Evolutionary conservation across 2,113 vertebrate genomes (phyloP).

Genomic region (Puntigrus tetrazona): DNA sequence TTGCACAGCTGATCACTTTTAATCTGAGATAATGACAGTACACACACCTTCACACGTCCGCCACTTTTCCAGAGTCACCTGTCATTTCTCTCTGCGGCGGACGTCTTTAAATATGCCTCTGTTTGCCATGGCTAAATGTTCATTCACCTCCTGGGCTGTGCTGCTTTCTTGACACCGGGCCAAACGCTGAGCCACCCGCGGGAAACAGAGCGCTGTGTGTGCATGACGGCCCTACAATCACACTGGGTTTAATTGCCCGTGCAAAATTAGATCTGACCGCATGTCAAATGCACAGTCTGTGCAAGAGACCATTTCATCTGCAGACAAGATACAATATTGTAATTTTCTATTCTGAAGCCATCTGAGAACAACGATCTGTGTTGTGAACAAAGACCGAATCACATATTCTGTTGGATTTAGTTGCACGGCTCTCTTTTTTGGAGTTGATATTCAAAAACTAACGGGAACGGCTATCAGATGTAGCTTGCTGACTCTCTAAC

Average conservation of each 20-base stretch:
- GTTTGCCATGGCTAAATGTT: constrained; percentile 44
- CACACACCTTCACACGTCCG: constrained; percentile 35
- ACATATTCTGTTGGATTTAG: neutral
- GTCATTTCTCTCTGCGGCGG: constrained; percentile 47
- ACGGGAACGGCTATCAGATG: neutral
- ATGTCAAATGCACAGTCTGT: constrained; percentile 14
- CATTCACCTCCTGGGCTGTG: constrained; percentile 21
- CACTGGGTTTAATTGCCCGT: constrained; percentile 40
- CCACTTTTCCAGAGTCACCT: constrained; percentile 49
- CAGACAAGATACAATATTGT: neutral
- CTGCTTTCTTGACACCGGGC: constrained; percentile 3
- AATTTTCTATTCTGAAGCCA: constrained; percentile 10
- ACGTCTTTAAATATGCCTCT: constrained; percentile 22
- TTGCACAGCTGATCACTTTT: constrained; percentile 56
- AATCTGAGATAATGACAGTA: constrained; percentile 42
- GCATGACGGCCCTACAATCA: neutral
- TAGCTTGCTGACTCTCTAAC: neutral
- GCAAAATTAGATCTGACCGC: constrained; percentile 44
- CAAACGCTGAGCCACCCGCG: neutral
- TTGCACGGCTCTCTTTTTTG: neutral
- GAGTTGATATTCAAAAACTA: neutral
- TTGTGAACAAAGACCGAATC: neutral
- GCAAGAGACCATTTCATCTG: constrained; percentile 6
- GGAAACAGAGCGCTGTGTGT: neutral
- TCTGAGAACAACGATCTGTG: neutral